Evolutionary conservation across 2,888 invertebrate genomes (phyloP).

Genomic region (Sepioteuthis lessoniana): DNA sequence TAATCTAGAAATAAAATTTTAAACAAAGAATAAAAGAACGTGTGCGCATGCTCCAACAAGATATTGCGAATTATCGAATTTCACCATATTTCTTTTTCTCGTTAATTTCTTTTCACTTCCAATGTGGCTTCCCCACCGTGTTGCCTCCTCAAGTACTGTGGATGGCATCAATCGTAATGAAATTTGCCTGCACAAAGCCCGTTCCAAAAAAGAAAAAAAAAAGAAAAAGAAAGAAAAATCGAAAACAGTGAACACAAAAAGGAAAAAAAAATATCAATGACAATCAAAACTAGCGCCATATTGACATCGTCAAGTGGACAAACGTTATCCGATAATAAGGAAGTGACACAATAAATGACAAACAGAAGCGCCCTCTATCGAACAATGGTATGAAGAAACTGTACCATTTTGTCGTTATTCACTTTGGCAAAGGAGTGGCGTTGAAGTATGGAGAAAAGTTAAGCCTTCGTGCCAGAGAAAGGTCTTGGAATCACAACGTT

Average conservation of each 20-base stretch:
- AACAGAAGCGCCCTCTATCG: not conserved
- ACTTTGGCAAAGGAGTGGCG: not conserved
- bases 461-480: not conserved
- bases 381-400: not conserved
- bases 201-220: not conserved
- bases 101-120: not conserved
- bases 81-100: too few species aligned
- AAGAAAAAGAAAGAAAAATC: not conserved
- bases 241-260: not conserved
- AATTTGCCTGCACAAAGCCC: not conserved
- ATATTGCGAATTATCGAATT: not conserved
- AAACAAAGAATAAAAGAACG: not conserved
- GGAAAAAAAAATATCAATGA: not conserved
- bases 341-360: conserved; percentile 23
- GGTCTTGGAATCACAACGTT: not conserved
- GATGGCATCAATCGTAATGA: not conserved
- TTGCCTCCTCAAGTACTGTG: not conserved
- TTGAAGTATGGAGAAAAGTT: not conserved
- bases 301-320: not conserved
- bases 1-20: not conserved
- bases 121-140: not conserved
- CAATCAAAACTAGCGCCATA: not conserved
- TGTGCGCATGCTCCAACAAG: not conserved
- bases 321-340: not conserved
- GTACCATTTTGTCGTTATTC: not conserved